Evolutionary conservation across 2,797 vertebrate genomes (phyloP), one percentile per base, ranked within the genome.

Genomic region (Sorex maritimensis): DNA sequence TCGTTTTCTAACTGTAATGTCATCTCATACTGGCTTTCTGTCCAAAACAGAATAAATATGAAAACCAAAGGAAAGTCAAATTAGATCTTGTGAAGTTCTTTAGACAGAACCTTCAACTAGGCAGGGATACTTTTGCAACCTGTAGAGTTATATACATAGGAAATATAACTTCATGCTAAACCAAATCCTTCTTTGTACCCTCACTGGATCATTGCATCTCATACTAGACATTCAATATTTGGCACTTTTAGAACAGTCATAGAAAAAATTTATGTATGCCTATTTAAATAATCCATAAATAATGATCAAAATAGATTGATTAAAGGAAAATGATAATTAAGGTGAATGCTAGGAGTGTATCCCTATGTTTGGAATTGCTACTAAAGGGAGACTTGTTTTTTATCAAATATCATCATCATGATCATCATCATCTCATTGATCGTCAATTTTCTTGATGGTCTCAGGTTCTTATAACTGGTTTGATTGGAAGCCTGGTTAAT

Each of bases 1-100:
- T 55, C 5, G 15, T 67, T 79, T 92, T 88, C 41, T 81, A 80
- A 73, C 77, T 85, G 55, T 58, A 81, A 77, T 75, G 17, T 58
- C 83, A 78, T 24, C 4, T 55, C 81, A n/a, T 23, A 46, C 8
- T 6, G 12, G 9, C 10, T 81, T 84, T 63, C 23, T 88, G 24
- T 72, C 38, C 23, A 21, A 72, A 79, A 74, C 6, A 58, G 21
- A 78, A 21, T 71, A 81, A 65, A 67, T 79, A 92, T 68, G 30
- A 93, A 88, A 92, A 46, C 2, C 34, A 6, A 30, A 5, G 17
- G 63, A 41, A 69, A 79, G 23, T 91, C n/a, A 84, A 1, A 84
- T 41, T 88, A n/a, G 6, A 58, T 15, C 55, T 92, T 67, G 6
- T 72, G 81, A 91, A 83, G 55, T 5, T 5, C 4, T 88, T 82